Evolutionary conservation across 2,113 vertebrate species (phyloP).

Genomic region (Xiphias gladius): DNA sequence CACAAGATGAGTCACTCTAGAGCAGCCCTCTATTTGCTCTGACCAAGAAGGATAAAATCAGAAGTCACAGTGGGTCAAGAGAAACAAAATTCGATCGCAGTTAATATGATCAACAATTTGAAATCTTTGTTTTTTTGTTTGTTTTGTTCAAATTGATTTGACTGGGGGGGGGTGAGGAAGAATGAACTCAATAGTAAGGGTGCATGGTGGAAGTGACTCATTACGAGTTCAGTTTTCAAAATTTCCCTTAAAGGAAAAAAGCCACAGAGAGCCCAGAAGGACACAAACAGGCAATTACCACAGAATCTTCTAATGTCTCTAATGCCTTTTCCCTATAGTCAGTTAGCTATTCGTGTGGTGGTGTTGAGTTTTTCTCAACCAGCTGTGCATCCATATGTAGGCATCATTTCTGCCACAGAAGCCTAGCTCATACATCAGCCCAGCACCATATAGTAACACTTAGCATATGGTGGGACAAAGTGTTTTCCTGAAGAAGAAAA

Average conservation of each 20-base stretch:
- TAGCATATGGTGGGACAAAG: conserved; percentile 47
- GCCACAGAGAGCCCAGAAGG: conserved; percentile 16
- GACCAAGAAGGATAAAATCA: conserved; percentile 6
- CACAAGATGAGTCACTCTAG: not conserved
- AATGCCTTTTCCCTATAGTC: conserved; percentile 30
- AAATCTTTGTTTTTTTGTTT: conserved; percentile 3
- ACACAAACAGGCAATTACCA: conserved; percentile 25
- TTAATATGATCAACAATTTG: conserved; percentile 1
- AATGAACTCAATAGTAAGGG: not conserved
- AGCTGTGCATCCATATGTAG: conserved; percentile 58
- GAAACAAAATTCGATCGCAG: not conserved
- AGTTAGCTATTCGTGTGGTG: conserved; percentile 12
- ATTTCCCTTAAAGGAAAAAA: conserved; percentile 7
- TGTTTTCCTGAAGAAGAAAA: conserved; percentile 52
- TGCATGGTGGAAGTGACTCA: conserved; percentile 41
- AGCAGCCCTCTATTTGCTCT: not conserved
- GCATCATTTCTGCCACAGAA: conserved; percentile 32
- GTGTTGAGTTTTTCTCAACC: conserved; percentile 25
- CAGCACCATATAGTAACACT: conserved; percentile 6
- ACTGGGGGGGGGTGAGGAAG: not conserved
- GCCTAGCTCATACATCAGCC: conserved; percentile 21
- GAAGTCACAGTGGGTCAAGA: not conserved
- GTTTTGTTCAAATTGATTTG: not conserved
- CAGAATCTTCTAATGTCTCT: not conserved
- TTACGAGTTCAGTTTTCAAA: conserved; percentile 14